Evolutionary conservation across 2,888 invertebrate genomes (phyloP), one percentile per base, ranked within the genome.

Genomic region (Apoda limacodes): DNA sequence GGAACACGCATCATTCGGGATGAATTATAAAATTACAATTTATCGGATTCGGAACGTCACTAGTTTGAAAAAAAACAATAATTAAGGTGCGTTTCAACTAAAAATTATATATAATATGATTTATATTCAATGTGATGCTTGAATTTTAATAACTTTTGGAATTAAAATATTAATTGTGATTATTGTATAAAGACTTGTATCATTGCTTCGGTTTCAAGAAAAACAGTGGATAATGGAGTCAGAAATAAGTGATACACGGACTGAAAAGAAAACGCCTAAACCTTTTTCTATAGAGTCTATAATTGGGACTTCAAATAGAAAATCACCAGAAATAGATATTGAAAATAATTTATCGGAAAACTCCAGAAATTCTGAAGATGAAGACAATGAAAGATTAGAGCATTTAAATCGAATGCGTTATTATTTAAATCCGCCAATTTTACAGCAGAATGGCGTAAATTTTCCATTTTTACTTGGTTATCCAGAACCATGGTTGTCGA

Each of bases 201-300:
- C n/a, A n/a, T n/a, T n/a, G n/a, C n/a, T n/a, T n/a, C n/a, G n/a
- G n/a, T n/a, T n/a, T n/a, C n/a, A n/a, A n/a, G n/a, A n/a, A n/a
- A n/a, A n/a, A n/a, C n/a, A n/a, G 28, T 37, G 39, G 41, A 54
- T 48, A 46, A 62, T 62, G 78, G 72, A 76, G 38, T 67, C 69
- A 1, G 65, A 74, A 50, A 48, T 70, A 15, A 45, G 43, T 2
- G 67, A 67, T 38, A 68, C 67, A 0, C 62, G 66, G 44, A 66
- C 64, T 0, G 60, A 65, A 36, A 71, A 71, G 34, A 75, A 63
- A 48, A 72, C 76, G 28, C 85, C 85, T 3, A 84, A 82, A 45
- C 84, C 86, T 1, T 86, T 86, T 56, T 83, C 85, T 1, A 86
- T 86, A 25, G 86, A 86, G 57, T 85, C 85, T 1, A 50, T 86